Percentiles rank a stretch among this genome's conserved stretches.
phyloP scores from a whole-genome alignment of 2,113 vertebrate species.

The Montifringilla adamsi region DNA sequence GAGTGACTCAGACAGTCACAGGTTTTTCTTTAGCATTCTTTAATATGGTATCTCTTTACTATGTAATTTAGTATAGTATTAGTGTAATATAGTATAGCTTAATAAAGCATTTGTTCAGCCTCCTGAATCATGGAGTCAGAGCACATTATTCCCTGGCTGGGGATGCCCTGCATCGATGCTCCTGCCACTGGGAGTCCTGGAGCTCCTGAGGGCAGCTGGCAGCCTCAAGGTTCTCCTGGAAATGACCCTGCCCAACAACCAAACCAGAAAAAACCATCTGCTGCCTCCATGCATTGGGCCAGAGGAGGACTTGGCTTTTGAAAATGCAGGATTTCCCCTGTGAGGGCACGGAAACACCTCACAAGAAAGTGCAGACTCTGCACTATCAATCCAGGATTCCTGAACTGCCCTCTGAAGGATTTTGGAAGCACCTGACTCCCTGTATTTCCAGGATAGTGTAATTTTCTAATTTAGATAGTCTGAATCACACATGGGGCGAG shows the following conservation, averaged over 20 bases:
- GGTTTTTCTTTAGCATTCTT: too few relatives aligned
- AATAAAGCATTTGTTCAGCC: too few relatives aligned
- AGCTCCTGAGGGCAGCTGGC: neutral
- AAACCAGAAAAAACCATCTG: neutral
- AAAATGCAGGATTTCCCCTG: neutral
- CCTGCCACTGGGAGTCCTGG: neutral
- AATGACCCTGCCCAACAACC: neutral
- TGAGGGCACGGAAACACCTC: neutral
- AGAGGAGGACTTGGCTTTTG: neutral
- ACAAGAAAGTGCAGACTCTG: neutral
- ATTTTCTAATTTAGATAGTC: neutral
- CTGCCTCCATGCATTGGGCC: neutral
- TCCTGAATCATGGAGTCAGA: too few relatives aligned
- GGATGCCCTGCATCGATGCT: fast-evolving
- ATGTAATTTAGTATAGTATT: too few relatives aligned
- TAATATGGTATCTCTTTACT: too few relatives aligned
- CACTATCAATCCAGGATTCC: neutral
- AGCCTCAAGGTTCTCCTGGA: neutral
- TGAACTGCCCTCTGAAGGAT: neutral
- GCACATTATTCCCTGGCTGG: too few relatives aligned
- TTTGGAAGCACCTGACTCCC: neutral
- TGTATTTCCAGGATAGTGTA: neutral
- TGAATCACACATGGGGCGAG: neutral
- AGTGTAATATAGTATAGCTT: too few relatives aligned
- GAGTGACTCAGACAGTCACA: too few relatives aligned